Evolutionary conservation across 2,113 vertebrate species (phyloP).

Genomic region (Ondatra zibethicus): DNA sequence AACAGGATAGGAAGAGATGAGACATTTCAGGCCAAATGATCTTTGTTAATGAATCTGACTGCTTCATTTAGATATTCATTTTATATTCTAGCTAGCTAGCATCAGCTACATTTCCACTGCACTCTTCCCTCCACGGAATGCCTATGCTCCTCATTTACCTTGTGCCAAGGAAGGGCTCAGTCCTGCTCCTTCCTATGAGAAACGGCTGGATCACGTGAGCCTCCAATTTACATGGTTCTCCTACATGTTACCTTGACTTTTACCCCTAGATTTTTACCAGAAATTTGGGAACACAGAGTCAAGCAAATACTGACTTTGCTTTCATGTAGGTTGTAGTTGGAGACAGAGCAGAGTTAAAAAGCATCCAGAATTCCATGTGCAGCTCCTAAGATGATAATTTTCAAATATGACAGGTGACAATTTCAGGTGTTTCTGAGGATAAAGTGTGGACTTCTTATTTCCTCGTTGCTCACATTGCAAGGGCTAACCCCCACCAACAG

Average conservation of each 20-base stretch:
- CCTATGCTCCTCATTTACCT: background rate
- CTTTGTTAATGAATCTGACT: constrained; percentile 29
- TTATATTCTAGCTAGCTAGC: background rate
- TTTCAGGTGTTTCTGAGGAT: background rate
- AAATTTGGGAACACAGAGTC: background rate
- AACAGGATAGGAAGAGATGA: background rate
- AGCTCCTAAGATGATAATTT: background rate
- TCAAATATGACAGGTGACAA: no score
- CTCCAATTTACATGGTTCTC: background rate
- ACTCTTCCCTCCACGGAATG: rapidly evolving
- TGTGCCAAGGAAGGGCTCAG: background rate
- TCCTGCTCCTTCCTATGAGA: background rate
- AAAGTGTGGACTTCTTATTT: background rate
- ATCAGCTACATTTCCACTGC: rapidly evolving
- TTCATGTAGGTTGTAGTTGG: no score
- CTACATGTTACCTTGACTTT: background rate
- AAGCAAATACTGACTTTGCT: background rate
- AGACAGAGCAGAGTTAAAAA: background rate
- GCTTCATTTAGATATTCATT: constrained; percentile 24
- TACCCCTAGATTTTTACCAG: background rate
- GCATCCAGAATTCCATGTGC: background rate
- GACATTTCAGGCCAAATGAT: constrained; percentile 16
- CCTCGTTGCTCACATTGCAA: background rate
- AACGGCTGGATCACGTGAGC: background rate
- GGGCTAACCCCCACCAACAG: no score